Conservation (phyloP, 2,888 invertebrate species). For the Nomada fucata region DNA sequence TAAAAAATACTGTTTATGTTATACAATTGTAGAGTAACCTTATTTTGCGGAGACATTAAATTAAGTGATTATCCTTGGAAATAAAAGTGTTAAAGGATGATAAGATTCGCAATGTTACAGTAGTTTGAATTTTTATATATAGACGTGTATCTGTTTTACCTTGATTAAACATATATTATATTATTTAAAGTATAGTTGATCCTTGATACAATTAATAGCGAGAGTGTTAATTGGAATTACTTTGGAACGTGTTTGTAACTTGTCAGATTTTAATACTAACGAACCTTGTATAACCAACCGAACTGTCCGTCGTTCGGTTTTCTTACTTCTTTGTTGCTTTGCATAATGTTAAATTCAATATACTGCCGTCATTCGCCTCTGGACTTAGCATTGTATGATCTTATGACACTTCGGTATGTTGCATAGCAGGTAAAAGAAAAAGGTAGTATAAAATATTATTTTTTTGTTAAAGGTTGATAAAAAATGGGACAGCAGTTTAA, state of each 20-base stretch:
- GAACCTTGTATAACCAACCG: slow-evolving; percentile 63
- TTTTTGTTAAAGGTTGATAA: slow-evolving; percentile 22
- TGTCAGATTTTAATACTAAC: slow-evolving; percentile 22
- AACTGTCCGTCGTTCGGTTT: slow-evolving; percentile 37
- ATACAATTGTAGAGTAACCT: background rate
- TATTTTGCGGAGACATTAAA: background rate
- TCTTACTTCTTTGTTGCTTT: slow-evolving; percentile 33
- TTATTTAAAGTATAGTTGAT: too few relatives aligned
- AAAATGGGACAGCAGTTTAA: slow-evolving; percentile 24
- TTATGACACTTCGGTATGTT: background rate
- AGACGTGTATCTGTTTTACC: too few relatives aligned
- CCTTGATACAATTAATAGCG: background rate
- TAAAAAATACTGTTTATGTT: slow-evolving; percentile 15
- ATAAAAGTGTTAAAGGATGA: background rate
- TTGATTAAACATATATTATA: too few relatives aligned
- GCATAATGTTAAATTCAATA: slow-evolving; percentile 54
- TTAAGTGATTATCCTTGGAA: background rate
- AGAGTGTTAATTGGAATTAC: background rate
- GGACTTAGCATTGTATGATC: slow-evolving; percentile 39
- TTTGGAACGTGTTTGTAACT: background rate
- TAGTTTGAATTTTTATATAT: background rate
- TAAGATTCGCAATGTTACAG: background rate
- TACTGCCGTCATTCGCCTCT: slow-evolving; percentile 9
- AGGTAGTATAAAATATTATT: background rate
- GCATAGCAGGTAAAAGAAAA: slow-evolving; percentile 1